phyloP scores from a whole-genome alignment of 2,888 invertebrate species.

The Epicampocera succincta region DNA sequence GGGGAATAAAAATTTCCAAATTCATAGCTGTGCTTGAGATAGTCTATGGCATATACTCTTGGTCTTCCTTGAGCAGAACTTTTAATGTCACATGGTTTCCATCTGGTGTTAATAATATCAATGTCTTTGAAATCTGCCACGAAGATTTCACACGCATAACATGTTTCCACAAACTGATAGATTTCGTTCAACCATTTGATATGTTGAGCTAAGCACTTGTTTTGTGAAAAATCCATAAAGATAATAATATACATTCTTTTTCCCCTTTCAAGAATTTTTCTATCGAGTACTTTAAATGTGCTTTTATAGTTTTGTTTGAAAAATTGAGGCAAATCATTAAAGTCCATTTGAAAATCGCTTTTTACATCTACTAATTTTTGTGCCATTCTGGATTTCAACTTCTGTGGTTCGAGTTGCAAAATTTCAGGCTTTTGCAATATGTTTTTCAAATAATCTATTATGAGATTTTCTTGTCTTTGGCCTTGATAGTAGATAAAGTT shows the following conservation, averaged over 20 bases:
- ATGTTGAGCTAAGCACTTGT: slow-evolving; percentile 17
- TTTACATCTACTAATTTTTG: neutral
- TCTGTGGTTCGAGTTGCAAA: neutral
- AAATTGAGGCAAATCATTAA: slow-evolving; percentile 24
- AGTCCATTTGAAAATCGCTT: slow-evolving; percentile 7
- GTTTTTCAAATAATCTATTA: slow-evolving; percentile 53
- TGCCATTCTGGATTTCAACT: neutral
- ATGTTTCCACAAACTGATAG: slow-evolving; percentile 25
- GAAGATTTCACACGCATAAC: neutral
- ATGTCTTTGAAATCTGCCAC: slow-evolving; percentile 54
- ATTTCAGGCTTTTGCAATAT: neutral
- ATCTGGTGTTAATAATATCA: slow-evolving; percentile 47
- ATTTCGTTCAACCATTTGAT: slow-evolving; percentile 36
- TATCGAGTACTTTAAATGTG: slow-evolving; percentile 9
- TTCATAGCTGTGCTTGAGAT: slow-evolving; percentile 31
- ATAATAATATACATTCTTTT: slow-evolving; percentile 2
- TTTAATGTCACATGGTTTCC: slow-evolving; percentile 8
- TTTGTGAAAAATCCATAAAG: slow-evolving; percentile 46
- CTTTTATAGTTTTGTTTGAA: slow-evolving; percentile 27
- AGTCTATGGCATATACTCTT: slow-evolving; percentile 44
- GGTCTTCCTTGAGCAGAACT: slow-evolving; percentile 7
- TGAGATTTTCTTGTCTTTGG: neutral
- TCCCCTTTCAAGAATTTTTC: neutral
- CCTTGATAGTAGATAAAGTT: slow-evolving; percentile 53
- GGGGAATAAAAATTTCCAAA: slow-evolving; percentile 5